Evolutionary conservation across 2,797 vertebrate species (phyloP).

Genomic region (Sebastes matsubarae): DNA sequence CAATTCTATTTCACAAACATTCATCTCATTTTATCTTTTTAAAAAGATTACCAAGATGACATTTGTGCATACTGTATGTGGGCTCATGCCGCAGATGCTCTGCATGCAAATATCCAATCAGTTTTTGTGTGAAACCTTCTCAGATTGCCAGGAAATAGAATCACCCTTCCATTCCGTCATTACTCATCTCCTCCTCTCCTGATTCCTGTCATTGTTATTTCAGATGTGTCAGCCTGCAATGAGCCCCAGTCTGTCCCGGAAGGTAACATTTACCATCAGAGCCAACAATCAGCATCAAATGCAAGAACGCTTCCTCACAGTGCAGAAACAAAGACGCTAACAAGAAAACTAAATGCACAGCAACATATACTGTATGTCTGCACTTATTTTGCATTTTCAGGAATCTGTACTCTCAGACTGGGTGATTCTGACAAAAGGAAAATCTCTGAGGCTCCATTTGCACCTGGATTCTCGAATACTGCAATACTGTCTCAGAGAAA

Average conservation of each 20-base stretch:
- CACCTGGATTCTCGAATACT: neutral
- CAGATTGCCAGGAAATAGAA: constrained; percentile 46
- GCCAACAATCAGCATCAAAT: constrained; percentile 15
- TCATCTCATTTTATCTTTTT: neutral
- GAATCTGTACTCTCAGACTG: no score
- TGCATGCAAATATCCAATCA: constrained; percentile 11
- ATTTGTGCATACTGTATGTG: constrained; percentile 13
- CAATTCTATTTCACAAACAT: neutral
- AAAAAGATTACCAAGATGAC: neutral
- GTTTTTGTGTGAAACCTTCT: constrained; percentile 9
- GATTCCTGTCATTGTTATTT: constrained; percentile 35
- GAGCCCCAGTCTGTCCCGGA: constrained; percentile 17
- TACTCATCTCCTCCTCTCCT: constrained; percentile 32
- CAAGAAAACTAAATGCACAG: neutral
- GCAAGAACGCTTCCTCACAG: neutral
- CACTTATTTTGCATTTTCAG: no score
- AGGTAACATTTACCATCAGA: constrained; percentile 29
- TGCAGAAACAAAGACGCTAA: neutral
- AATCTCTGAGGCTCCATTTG: neutral
- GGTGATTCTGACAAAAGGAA: neutral
- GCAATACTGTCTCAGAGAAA: neutral
- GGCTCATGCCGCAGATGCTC: constrained; percentile 11
- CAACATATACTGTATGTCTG: neutral
- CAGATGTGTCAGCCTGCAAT: neutral
- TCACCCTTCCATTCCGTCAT: constrained; percentile 19